Percentiles rank a stretch among this genome's conserved stretches.
Evolutionary conservation across 2,888 invertebrate genomes (phyloP).

Genomic region (Fabriciana adippe): DNA sequence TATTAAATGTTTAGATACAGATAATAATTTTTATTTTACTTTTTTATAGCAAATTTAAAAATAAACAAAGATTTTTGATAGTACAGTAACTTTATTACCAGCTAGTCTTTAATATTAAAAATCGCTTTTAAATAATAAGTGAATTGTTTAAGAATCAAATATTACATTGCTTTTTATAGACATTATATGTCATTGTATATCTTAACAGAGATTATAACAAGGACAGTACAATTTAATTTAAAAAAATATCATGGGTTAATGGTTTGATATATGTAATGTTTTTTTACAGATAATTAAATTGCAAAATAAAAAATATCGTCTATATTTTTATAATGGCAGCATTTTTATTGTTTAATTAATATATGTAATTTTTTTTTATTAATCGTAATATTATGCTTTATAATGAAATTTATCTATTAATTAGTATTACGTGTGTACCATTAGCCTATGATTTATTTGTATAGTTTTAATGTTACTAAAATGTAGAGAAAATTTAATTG

Average conservation of each 20-base stretch:
- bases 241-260: slow-evolving; percentile 20
- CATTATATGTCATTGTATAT: background rate
- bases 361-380: no score
- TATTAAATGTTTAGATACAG: no score
- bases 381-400: background rate
- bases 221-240: slow-evolving; percentile 11
- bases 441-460: slow-evolving; percentile 22
- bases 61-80: slow-evolving; percentile 31
- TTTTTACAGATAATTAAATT: background rate
- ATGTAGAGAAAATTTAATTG: slow-evolving; percentile 6
- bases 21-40: no score
- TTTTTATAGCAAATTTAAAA: background rate
- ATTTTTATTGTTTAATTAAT: no score
- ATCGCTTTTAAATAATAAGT: slow-evolving; percentile 36
- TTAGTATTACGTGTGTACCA: slow-evolving; percentile 6
- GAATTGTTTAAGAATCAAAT: slow-evolving; percentile 24
- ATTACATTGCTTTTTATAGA: slow-evolving; percentile 30
- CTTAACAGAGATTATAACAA: background rate
- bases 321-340: background rate
- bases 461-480: slow-evolving; percentile 21
- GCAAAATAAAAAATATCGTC: background rate
- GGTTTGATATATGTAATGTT: slow-evolving; percentile 3
- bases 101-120: slow-evolving; percentile 61
- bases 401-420: background rate
- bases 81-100: slow-evolving; percentile 48